Evolutionary conservation across 2,797 vertebrate species (phyloP).

Genomic region (Ataeniobius toweri): DNA sequence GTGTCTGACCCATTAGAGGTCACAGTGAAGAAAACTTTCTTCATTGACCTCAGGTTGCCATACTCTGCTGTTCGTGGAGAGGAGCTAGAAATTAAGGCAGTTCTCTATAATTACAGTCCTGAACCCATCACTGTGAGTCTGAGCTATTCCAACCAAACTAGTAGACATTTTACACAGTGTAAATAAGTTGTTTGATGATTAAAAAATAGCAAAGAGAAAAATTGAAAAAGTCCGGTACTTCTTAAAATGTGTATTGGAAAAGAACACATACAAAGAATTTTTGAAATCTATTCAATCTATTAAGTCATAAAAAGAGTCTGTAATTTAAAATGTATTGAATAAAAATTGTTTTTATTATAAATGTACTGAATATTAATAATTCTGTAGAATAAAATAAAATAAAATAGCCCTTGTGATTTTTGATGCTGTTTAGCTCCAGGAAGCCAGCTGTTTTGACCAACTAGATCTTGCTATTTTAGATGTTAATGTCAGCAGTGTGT

Average conservation of each 20-base stretch:
- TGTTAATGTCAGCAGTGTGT: background rate
- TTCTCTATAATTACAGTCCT: conserved; percentile 85
- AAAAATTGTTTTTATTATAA: too few relatives aligned
- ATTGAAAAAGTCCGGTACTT: too few relatives aligned
- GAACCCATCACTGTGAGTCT: conserved; percentile 54
- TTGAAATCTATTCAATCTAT: too few relatives aligned
- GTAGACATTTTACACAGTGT: background rate
- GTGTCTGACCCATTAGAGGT: conserved; percentile 85
- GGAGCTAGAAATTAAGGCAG: conserved; percentile 87
- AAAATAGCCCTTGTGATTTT: background rate
- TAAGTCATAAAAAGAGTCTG: too few relatives aligned
- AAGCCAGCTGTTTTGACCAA: background rate
- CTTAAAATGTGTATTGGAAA: background rate
- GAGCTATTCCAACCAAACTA: background rate
- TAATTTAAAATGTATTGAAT: too few relatives aligned
- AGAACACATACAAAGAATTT: background rate
- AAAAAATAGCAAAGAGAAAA: background rate
- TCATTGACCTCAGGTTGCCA: conserved; percentile 86
- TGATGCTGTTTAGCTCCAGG: background rate
- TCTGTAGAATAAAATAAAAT: too few relatives aligned
- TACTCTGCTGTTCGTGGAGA: conserved; percentile 89
- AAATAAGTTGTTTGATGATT: background rate
- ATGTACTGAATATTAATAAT: background rate
- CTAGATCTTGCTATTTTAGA: background rate
- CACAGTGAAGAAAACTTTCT: conserved; percentile 82